These are phyloP conservation scores for Aleiodes testaceus DNA, from an alignment of 2,888 invertebrate genomes.

Conservation along the genomic window DNA sequence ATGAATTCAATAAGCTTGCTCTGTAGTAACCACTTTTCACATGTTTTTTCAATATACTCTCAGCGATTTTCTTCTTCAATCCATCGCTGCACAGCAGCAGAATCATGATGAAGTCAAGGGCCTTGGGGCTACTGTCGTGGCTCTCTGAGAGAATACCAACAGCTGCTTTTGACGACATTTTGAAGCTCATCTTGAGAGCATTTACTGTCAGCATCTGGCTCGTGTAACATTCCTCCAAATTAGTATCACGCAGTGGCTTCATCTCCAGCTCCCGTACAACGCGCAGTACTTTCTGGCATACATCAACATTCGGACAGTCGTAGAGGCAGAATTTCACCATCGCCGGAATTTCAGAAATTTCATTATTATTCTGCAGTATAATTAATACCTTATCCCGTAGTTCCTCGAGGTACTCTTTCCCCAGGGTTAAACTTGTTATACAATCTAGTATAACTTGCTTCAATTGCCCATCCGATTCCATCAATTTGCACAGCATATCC, in stretches of 20 bases:
- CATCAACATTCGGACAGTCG: conserved; percentile 69
- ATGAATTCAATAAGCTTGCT: conserved; percentile 75
- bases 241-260: conserved; percentile 67
- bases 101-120: conserved; percentile 81
- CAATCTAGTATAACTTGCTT: conserved; percentile 80
- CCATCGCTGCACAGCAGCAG: conserved; percentile 74
- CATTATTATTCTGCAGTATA: conserved; percentile 72
- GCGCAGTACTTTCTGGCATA: conserved; percentile 60
- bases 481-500: conserved; percentile 76
- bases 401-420: conserved; percentile 75
- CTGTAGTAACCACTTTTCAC: conserved; percentile 78
- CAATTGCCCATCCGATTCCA: conserved; percentile 76
- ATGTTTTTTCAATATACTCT: conserved; percentile 78
- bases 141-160: conserved; percentile 76
- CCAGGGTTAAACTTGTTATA: conserved; percentile 78
- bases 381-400: conserved; percentile 77
- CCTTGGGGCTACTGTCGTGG: conserved; percentile 76
- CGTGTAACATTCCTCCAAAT: conserved; percentile 75
- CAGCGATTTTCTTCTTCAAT: conserved; percentile 76
- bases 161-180: conserved; percentile 76
- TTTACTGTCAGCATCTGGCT: conserved; percentile 77
- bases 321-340: conserved; percentile 76
- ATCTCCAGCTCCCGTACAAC: conserved; percentile 62
- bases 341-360: conserved; percentile 65
- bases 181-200: conserved; percentile 77